Evolutionary conservation across 2,797 vertebrate genomes (phyloP).

Genomic region (Clamator glandarius): DNA sequence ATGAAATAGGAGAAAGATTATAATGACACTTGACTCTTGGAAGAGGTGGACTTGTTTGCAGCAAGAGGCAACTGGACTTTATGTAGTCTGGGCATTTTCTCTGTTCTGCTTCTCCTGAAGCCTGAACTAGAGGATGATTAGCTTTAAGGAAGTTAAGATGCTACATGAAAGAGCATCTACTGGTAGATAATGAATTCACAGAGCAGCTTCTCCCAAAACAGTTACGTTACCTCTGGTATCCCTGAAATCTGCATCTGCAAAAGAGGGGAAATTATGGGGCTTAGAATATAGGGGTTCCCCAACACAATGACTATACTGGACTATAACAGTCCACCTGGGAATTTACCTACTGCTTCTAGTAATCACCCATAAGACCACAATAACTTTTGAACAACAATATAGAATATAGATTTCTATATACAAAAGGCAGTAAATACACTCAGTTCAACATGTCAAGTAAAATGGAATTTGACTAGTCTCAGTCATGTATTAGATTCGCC

Average conservation of each 20-base stretch:
- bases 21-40: background rate
- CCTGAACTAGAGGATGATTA: background rate
- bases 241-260: background rate
- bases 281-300: background rate
- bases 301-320: fast-evolving
- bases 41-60: background rate
- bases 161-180: background rate
- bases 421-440: background rate
- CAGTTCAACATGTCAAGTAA: background rate
- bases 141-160: background rate
- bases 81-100: background rate
- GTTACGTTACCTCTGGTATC: background rate
- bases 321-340: background rate
- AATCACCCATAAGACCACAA: constrained; percentile 26
- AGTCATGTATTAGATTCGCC: background rate
- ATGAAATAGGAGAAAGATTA: background rate
- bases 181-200: background rate
- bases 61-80: background rate
- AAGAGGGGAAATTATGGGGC: background rate
- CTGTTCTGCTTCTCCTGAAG: background rate
- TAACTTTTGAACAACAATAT: constrained; percentile 35
- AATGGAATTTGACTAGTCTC: background rate
- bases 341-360: constrained; percentile 23
- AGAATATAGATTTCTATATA: constrained; percentile 11
- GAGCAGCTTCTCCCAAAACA: background rate